Evolutionary conservation across 2,888 invertebrate genomes (phyloP), one percentile per base, ranked within the genome.

Genomic region (Allolobophora icterica): DNA sequence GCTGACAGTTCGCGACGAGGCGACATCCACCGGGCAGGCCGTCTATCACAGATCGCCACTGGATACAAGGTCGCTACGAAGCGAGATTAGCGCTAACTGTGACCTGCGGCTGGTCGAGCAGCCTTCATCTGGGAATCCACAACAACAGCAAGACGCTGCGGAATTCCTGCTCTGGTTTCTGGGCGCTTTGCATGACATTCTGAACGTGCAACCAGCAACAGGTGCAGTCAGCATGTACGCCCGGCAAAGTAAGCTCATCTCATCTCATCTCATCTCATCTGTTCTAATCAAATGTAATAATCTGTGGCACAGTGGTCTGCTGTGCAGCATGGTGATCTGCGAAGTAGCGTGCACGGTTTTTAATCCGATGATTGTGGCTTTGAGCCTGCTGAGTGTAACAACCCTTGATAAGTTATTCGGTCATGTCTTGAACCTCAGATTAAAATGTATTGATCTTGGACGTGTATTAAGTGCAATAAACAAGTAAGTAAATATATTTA

Each of bases 81-180:
- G 17, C 35, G 87, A 35, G 87, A 87, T 34, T 8, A 34, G 35
- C 35, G 35, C 0, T 21, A 6, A 35, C 35, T 3, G 38, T 24
- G 3, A 34, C 2, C 0, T 1, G 0, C 8, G 24, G 3, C 35
- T 87, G 34, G 35, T 87, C 38, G 35, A 13, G 2, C 35, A 87
- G 24, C 87, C 87, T 35, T 34, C 17, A 15, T 87, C 87, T 24
- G 24, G 6, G 13, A 6, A 6, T 35, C 0, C 30, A 35, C 87
- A 87, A 17, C 34, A 33, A 35, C 87, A 87, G 38, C 87, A 87
- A 24, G 87, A 87, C 30, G 87, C 87, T 21, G 35, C 87, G 30
- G 87, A 87, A 30, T 87, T 87, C 34, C 38, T 87, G 87, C 34
- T 38, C 87, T 87, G 87, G 87, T 3, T 87, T 17, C 87, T 87